Conservation (phyloP, 1,140 invertebrate species). For the Bombus sibiricus region DNA sequence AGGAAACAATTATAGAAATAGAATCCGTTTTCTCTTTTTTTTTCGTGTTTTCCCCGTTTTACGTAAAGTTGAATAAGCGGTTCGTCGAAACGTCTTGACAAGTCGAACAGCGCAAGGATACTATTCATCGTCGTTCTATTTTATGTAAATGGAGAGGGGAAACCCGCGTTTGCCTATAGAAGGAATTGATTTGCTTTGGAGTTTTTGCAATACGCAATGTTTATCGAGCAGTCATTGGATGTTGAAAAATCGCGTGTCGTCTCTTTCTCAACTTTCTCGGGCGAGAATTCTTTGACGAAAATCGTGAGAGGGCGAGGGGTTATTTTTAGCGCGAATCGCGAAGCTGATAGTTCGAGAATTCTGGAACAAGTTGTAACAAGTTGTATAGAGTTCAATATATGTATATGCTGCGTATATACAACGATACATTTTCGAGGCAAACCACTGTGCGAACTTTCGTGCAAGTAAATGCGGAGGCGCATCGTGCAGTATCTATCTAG, state of each 20-base stretch:
- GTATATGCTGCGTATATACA: neutral
- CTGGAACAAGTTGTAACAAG: constrained; percentile 10
- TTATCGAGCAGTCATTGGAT: neutral
- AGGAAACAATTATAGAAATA: neutral
- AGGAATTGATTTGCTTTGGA: neutral
- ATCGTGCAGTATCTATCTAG: constrained; percentile 4
- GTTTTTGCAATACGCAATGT: neutral
- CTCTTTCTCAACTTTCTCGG: neutral
- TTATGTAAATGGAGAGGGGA: neutral
- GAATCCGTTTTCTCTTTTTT: neutral
- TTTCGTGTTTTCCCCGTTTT: neutral
- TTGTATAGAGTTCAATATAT: neutral
- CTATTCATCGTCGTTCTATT: neutral
- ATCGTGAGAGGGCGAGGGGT: too few relatives aligned
- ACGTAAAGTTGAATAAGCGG: too few relatives aligned
- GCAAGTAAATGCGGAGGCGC: constrained; percentile 32
- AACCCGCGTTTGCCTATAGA: neutral
- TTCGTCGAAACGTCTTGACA: neutral
- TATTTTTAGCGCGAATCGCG: neutral
- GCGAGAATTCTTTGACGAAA: neutral
- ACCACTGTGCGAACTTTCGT: constrained; percentile 37
- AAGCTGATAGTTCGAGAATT: constrained; percentile 3
- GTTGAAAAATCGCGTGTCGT: neutral
- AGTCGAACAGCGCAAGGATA: neutral
- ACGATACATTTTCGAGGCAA: neutral